These are phyloP conservation scores for Leptonema lineaticorne DNA, from an alignment of 1,140 invertebrate species.

Conservation along the genomic window DNA sequence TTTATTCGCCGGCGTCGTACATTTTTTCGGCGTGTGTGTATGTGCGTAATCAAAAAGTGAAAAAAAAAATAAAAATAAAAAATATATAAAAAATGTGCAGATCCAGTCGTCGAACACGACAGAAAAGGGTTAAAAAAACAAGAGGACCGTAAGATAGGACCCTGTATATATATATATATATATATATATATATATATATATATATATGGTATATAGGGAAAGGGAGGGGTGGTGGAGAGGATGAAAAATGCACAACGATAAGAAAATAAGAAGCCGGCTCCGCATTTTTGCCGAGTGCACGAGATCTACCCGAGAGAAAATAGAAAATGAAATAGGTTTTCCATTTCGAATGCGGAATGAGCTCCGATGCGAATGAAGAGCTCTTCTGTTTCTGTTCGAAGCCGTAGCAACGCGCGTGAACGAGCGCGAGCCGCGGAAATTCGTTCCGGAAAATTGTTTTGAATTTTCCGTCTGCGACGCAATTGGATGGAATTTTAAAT, in stretches of 20 bases:
- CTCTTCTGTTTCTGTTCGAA: background rate
- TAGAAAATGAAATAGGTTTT: slow-evolving; percentile 19
- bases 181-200: too few species aligned
- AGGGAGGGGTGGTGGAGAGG: too few species aligned
- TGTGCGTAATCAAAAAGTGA: too few species aligned
- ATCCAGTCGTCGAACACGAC: background rate
- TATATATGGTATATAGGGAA: too few species aligned
- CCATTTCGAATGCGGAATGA: slow-evolving; percentile 10
- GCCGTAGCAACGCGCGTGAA: too few species aligned
- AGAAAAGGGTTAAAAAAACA: too few species aligned
- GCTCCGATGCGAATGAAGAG: slow-evolving; percentile 10
- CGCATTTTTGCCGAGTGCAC: background rate
- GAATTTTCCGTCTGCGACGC: too few species aligned
- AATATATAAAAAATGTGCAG: background rate
- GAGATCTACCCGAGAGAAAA: slow-evolving; percentile 5
- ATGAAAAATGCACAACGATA: slow-evolving; percentile 1
- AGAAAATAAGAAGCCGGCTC: background rate
- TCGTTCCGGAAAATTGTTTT: too few species aligned
- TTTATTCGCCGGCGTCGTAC: background rate
- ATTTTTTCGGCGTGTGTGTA: background rate
- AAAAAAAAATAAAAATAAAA: background rate
- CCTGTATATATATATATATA: too few species aligned
- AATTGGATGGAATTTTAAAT: too few species aligned
- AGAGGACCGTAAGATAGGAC: too few species aligned
- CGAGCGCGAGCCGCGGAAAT: too few species aligned